phyloP scores from a whole-genome alignment of 2,113 vertebrate species.

The Myiopsitta monachus region DNA sequence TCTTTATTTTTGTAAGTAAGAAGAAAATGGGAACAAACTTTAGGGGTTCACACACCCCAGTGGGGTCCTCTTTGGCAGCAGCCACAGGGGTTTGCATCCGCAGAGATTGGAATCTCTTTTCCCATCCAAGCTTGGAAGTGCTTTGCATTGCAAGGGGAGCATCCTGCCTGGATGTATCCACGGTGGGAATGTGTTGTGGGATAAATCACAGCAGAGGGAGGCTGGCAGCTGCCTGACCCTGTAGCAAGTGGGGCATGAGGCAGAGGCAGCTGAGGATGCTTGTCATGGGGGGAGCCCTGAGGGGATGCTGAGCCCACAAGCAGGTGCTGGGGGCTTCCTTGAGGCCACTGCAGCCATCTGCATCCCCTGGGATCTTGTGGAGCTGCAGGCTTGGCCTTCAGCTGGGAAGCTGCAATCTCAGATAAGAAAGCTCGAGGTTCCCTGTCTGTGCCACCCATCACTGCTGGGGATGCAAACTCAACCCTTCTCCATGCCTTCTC shows the following conservation, averaged over 20 bases:
- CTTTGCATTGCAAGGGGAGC: neutral
- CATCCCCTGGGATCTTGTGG: neutral
- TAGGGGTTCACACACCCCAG: neutral
- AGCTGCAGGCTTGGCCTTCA: neutral
- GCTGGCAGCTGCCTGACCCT: neutral
- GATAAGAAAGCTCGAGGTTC: neutral
- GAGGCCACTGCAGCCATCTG: neutral
- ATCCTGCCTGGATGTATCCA: accelerated
- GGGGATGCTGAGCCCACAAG: neutral
- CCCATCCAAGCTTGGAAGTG: neutral
- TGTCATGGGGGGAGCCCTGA: neutral
- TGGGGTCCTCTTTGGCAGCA: accelerated
- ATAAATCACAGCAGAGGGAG: neutral
- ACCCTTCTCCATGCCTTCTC: neutral
- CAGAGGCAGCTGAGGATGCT: neutral
- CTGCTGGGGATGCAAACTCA: neutral
- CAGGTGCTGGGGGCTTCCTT: neutral
- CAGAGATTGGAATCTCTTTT: neutral
- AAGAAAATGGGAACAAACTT: neutral
- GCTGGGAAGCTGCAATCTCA: neutral
- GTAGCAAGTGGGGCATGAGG: neutral
- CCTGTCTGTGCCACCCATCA: neutral
- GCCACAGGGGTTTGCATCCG: neutral
- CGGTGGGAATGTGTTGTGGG: neutral
- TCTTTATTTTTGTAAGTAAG: accelerated